Evolutionary conservation across 1,140 invertebrate genomes (phyloP), one percentile per base, ranked within the genome.

Genomic region (Bombus picipes): DNA sequence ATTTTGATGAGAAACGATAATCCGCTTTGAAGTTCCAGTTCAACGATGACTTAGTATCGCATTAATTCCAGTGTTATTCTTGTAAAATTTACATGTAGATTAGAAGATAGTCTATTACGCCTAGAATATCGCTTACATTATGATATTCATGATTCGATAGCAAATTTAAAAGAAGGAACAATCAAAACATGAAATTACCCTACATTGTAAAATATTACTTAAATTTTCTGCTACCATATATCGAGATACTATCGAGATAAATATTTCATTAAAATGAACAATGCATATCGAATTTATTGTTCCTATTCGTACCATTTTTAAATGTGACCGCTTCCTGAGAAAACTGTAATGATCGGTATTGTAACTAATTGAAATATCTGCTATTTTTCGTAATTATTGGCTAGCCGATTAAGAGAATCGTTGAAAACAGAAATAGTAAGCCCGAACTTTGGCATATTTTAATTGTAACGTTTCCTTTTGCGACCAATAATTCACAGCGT

Each of bases 21-120:
- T 28, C 68, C 37, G 25, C 25, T 71, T 39, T 39, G 22, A 13
- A 39, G 25, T 25, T 41, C 39, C 39, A 25, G 4, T 41, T 6
- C 37, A n/a, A 72, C 28, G 68, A 71, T 71, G 66, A 70, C 34
- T 39, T 68, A 22, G 22, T 25, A 12, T 39, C 10, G 25, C 28
- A 28, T 41, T 72, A 41, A 71, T 71, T 41, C 39, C 13, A 72
- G 25, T 12, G 28, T 72, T 28, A 41, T 72, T 72, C 39, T 72
- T 72, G 70, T 72, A 39, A 72, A 72, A 72, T 72, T 72, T 72
- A 72, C 70, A 72, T n/a, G 28, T n/a, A 41, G 39, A 72, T 72
- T 72, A 72, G 12, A n/a, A 3, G 13, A 62, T 18, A 66, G 32
- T 34, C 41, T 22, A 43, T 9, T 18, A 32, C n/a, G n/a, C 25